Evolutionary conservation across 2,113 vertebrate species (phyloP), one percentile per base, ranked within the genome.

Genomic region (Rafetus swinhoei): DNA sequence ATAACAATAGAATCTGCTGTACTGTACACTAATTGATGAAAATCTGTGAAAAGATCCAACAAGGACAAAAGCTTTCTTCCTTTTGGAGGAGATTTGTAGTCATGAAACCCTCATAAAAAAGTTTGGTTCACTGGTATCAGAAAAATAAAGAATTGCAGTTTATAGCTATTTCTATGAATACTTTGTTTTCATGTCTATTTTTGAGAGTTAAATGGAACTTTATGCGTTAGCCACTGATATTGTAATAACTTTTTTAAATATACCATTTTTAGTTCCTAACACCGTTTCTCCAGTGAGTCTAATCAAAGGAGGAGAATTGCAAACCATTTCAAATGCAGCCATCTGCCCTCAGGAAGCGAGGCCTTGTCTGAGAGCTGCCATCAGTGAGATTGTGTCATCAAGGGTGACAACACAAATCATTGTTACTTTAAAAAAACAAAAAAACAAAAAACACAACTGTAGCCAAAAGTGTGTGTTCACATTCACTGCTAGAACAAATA

Each of bases 131-230:
- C 88, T 50, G 91, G 84, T 81, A 69, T 21, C 85, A 57, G 4
- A 81, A 81, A 52, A 52, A 14, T 76, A 82, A 95, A 94, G 96
- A 95, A 18, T 19, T 94, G 93, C 84, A 92, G 93, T 77, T 92
- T 97, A 94, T 97, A 97, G 96, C 96, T 97, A 96, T 86, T 90
- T 87, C 92, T 97, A 95, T 94, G 95, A 95, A 95, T 97, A 96
- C 82, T 95, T 81, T 96, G 95, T 97, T 87, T 95, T 92, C 95
- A 91, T 96, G 92, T 96, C 94, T 91, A 32, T 93, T 95, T 94
- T 92, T 90, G 97, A 94, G 97, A 94, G 94, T 96, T 96, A 91
- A 94, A 91, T 95, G 93, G 90, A 97, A 95, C 90, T 87, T 96
- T 94, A 24, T 94, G 50, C 81, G 90, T 96, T 96, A 94, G 96